Evolutionary conservation across 2,797 vertebrate species (phyloP).

Genomic region (Siniperca undulata): DNA sequence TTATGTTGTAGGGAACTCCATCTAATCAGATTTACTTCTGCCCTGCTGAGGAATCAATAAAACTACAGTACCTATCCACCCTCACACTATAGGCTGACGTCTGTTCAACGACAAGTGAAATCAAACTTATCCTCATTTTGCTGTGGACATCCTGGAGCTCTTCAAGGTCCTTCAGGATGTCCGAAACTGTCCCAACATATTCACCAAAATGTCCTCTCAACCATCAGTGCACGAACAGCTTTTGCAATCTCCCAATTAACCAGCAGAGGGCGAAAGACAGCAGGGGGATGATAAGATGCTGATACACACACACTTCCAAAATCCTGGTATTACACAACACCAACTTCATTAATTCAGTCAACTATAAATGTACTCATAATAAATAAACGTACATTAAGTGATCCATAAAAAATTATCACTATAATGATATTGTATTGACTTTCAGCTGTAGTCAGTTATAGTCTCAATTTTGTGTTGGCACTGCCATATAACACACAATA

Average conservation of each 20-base stretch:
- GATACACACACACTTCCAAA: not conserved
- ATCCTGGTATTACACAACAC: slow-evolving; percentile 32
- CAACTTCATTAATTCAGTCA: slow-evolving; percentile 3
- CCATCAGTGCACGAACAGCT: too few relatives aligned
- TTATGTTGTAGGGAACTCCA: not conserved
- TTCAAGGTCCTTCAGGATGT: not conserved
- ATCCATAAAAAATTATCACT: not conserved
- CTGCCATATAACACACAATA: not conserved
- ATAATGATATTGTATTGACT: not conserved
- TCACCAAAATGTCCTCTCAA: not conserved
- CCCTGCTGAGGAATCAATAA: not conserved
- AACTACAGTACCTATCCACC: not conserved
- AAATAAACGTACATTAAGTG: not conserved
- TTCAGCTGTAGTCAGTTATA: not conserved
- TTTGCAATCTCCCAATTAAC: slow-evolving; percentile 35
- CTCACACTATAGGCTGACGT: not conserved
- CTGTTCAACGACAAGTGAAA: not conserved
- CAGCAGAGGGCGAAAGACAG: slow-evolving; percentile 69
- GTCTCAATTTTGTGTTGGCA: not conserved
- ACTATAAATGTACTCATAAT: not conserved
- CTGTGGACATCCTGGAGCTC: not conserved
- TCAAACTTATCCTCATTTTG: not conserved
- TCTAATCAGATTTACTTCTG: not conserved
- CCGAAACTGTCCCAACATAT: not conserved
- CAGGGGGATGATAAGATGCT: not conserved